These are phyloP conservation scores for Sinocyclocheilus anshuiensis DNA, from an alignment of 2,113 vertebrate genomes.

Conservation along the genomic window DNA sequence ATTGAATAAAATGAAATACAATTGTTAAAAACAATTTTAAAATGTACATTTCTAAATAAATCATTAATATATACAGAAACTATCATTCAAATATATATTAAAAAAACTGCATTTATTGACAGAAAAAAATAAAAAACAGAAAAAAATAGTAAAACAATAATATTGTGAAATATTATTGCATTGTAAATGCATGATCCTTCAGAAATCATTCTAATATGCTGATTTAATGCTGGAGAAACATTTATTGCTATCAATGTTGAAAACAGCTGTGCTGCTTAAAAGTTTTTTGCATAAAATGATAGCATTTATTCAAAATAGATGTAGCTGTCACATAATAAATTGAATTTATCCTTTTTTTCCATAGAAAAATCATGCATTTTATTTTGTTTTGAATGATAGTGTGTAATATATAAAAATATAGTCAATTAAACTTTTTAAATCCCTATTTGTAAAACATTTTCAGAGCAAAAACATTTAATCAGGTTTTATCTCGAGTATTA, in stretches of 20 bases:
- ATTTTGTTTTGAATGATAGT: no score
- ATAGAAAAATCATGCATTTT: no score
- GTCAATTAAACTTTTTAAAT: neutral
- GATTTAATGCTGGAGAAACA: no score
- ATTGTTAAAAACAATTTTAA: neutral
- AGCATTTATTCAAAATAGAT: neutral
- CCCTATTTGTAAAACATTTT: neutral
- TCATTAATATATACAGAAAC: neutral
- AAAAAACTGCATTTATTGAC: neutral
- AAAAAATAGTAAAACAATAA: neutral
- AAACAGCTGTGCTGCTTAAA: neutral
- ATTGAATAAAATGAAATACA: neutral
- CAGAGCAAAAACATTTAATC: no score
- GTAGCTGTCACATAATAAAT: neutral
- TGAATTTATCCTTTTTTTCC: neutral
- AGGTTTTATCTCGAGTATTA: no score
- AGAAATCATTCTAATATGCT: no score
- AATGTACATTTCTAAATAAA: no score
- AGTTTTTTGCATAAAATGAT: no score
- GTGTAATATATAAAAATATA: neutral
- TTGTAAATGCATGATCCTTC: neutral
- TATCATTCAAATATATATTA: neutral
- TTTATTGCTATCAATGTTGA: no score
- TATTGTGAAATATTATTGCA: neutral
- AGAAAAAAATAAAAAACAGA: no score